Evolutionary conservation across 2,888 invertebrate genomes (phyloP), one percentile per base, ranked within the genome.

Genomic region (Cryptocheilus praepositus): DNA sequence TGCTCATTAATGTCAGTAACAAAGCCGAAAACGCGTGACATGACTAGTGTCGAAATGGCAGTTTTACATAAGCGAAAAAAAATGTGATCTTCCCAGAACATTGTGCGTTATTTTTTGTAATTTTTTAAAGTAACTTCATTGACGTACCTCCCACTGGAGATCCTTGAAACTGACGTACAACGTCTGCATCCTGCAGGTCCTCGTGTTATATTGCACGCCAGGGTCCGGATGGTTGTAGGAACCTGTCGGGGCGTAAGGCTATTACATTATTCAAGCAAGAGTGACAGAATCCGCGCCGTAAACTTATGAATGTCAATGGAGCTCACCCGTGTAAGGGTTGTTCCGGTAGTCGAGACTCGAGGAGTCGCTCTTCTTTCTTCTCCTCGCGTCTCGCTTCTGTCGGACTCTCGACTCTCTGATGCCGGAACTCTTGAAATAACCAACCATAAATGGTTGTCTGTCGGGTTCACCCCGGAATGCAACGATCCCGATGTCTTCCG

Each of bases 101-200:
- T 25, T 5, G 25, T 25, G 5, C 5, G 25, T 25, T 5, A 25
- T 2, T 25, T 25, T 25, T 25, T 25, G 25, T 25, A n/a, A n/a
- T n/a, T n/a, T n/a, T n/a, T n/a, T n/a, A n/a, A n/a, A n/a, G n/a
- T n/a, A n/a, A n/a, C 7, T 36, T 36, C 36, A 7, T 36, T 64
- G 15, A 76, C 65, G 86, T 85, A 95, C 95, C 92, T 95, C 94
- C 96, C 96, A 96, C 81, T 95, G 93, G 68, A 96, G 90, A 88
- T 96, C 96, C 84, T 94, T 94, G 87, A 98, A 98, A 87, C 95
- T 97, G 69, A 98, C 97, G 86, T 96, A 98, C 4, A 98, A 90
- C 11, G 95, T 96, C 89, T 96, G 95, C 83, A 96, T 95, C 89
- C 95, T 95, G 88, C 98, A 98, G 81, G 94, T 95, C 84, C 94